Conservation (phyloP, 2,113 vertebrate genomes). For the Eidolon helvum region DNA sequence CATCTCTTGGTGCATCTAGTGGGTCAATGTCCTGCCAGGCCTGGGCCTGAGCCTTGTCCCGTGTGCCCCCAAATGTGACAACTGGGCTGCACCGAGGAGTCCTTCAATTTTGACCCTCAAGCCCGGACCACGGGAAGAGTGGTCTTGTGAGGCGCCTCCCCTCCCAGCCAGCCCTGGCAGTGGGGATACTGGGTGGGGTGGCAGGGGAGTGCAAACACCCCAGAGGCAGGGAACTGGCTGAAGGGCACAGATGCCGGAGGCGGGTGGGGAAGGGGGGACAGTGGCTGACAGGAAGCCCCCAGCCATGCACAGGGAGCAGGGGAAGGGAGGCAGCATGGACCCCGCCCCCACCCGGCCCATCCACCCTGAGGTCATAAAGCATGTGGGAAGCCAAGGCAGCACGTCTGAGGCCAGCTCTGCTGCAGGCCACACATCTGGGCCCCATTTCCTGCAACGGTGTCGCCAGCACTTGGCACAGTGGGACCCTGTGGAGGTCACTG, state of each 20-base stretch:
- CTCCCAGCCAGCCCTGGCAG: neutral
- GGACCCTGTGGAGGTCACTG: neutral
- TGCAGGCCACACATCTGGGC: accelerated
- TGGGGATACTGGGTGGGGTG: neutral
- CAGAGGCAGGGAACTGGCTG: neutral
- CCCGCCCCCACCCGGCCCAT: accelerated
- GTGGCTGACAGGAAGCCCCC: neutral
- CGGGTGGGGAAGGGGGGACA: neutral
- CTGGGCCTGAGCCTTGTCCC: neutral
- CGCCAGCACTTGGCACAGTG: neutral
- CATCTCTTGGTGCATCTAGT: neutral
- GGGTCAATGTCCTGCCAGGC: neutral
- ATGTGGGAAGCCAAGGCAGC: accelerated
- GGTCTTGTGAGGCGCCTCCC: neutral
- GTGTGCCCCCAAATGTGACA: neutral
- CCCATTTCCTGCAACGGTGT: accelerated
- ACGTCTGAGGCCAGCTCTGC: accelerated
- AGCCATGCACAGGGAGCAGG: accelerated
- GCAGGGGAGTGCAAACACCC: no score
- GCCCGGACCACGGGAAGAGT: neutral
- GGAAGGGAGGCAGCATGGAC: neutral
- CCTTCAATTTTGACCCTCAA: neutral
- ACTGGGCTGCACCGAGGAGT: neutral
- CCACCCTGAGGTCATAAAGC: neutral
- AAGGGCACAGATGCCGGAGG: neutral